Evolutionary conservation across 2,888 invertebrate species (phyloP), one percentile per base, ranked within the genome.

Genomic region (Chymomyza caudatula): DNA sequence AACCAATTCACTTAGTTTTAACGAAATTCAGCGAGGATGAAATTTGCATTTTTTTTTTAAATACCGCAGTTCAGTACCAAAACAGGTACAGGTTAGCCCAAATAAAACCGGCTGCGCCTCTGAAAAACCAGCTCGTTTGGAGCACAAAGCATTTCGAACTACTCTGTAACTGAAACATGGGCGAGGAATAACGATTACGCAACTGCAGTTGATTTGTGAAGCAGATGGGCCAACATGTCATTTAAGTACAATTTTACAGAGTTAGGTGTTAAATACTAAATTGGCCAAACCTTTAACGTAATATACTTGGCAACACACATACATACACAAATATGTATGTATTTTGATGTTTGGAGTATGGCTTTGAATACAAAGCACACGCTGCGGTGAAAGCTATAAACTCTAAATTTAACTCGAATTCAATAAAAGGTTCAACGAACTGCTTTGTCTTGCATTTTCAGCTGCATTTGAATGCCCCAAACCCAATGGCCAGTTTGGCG

Each of bases 401-500:
- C 29, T 37, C 11, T 1, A 37, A 37, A 37, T 37, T 8, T 37
- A 37, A 37, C 29, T 37, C 29, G 8, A 3, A 1, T 37, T 37
- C 3, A 11, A 11, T 11, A 37, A 37, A 67, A 44, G 71, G 82
- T 81, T 83, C 66, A 83, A 62, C 70, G 67, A 74, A 73, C 76
- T 65, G 51, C 37, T 57, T 2, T 53, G 60, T 49, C 17, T 54
- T 22, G 15, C 20, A 29, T 60, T 15, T 43, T 2, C 37, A 68
- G 81, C 55, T 59, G 63, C 29, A 57, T 96, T 93, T 91, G 93
- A 94, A 90, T 97, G 97, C 88, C 96, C 96, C 5, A 92, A 92
- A 62, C 94, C 96, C 86, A 94, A 95, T 84, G 97, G 96, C 2
- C 94, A 95, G 86, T 97, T 94, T 88, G 94, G 94, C 79, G 96